Conservation (phyloP, 2,113 vertebrate species). For the Stercorarius parasiticus region DNA sequence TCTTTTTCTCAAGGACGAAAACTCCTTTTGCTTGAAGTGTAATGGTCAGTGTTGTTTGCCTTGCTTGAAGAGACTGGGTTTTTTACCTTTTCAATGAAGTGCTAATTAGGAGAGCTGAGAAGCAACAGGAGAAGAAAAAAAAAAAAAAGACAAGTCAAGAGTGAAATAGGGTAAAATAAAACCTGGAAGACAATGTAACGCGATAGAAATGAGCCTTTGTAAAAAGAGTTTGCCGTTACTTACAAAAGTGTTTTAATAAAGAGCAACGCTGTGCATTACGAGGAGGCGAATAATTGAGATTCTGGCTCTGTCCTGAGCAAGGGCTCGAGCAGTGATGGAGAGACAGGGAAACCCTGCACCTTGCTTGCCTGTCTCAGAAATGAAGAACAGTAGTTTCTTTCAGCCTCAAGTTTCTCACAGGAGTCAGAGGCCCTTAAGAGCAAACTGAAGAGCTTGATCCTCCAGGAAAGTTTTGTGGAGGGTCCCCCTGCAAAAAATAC, state of each 20-base stretch:
- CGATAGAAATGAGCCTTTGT: conserved; percentile 4
- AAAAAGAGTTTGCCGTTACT: conserved; percentile 30
- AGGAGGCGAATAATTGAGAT: not conserved
- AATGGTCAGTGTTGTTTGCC: not conserved
- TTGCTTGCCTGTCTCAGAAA: not conserved
- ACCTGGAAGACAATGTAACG: not conserved
- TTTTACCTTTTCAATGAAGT: conserved; percentile 32
- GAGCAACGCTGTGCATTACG: not conserved
- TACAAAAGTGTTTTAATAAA: conserved; percentile 13
- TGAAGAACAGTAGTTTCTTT: conserved; percentile 7
- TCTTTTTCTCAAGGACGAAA: not conserved
- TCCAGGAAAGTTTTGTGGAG: not conserved
- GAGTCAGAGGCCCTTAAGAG: not conserved
- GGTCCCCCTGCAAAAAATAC: not conserved
- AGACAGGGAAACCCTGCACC: not conserved
- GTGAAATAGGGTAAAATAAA: conserved; percentile 22
- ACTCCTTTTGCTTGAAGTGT: conserved; percentile 11
- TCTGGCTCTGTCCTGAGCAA: not conserved
- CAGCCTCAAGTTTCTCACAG: conserved; percentile 1
- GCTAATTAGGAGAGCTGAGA: conserved; percentile 42
- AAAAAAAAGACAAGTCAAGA: conserved; percentile 13
- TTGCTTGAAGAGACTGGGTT: not conserved
- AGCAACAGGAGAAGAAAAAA: not conserved
- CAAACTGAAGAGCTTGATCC: not conserved
- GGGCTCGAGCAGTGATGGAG: not conserved